phyloP scores from a whole-genome alignment of 2,113 vertebrate species.

The Puma concolor region DNA sequence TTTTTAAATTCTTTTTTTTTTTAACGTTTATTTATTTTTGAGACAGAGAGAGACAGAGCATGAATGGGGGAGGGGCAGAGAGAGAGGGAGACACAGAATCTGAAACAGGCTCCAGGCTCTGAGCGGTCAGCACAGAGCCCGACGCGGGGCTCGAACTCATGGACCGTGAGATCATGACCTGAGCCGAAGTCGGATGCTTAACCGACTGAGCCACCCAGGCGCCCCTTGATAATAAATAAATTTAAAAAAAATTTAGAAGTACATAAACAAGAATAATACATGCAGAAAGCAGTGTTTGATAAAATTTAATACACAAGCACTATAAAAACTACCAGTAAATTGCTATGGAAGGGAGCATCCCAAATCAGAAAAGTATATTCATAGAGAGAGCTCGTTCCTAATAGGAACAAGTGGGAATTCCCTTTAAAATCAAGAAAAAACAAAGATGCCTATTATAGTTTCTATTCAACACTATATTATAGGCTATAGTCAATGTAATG shows the following conservation, averaged over 20 bases:
- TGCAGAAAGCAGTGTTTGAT: background rate
- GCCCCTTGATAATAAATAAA: too few relatives aligned
- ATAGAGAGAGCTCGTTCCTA: background rate
- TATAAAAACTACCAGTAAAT: slow-evolving; percentile 21
- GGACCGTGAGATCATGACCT: too few relatives aligned
- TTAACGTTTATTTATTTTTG: too few relatives aligned
- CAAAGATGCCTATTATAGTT: background rate
- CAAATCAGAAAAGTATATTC: background rate
- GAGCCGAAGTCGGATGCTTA: too few relatives aligned
- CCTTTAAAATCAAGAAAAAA: slow-evolving; percentile 34
- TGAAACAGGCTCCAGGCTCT: too few relatives aligned
- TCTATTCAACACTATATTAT: background rate
- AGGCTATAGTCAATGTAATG: background rate
- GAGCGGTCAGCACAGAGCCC: too few relatives aligned
- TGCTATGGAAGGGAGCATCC: background rate
- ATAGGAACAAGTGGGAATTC: background rate
- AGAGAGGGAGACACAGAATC: too few relatives aligned
- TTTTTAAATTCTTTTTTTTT: too few relatives aligned
- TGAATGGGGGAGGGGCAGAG: too few relatives aligned
- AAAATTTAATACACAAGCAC: background rate
- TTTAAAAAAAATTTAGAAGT: background rate
- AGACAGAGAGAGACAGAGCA: too few relatives aligned
- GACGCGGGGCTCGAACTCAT: too few relatives aligned
- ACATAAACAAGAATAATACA: background rate
- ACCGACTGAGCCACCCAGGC: too few relatives aligned